Conservation (phyloP, 2,888 invertebrate species). For the Mylabris sibirica region DNA sequence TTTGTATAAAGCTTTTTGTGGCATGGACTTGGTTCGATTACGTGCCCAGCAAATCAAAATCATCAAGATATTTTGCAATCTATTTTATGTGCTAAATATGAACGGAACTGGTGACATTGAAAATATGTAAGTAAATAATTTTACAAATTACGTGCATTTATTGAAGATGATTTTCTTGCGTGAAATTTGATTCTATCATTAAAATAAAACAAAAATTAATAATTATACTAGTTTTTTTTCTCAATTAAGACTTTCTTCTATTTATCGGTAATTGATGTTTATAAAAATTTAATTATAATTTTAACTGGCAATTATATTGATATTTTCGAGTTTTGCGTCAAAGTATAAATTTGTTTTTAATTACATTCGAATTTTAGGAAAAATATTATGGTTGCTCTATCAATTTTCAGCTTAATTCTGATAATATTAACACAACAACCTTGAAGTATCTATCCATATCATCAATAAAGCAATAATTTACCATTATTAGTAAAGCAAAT, state of each 20-base stretch:
- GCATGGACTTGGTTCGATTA: constrained; percentile 10
- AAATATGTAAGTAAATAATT: background rate
- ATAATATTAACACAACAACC: background rate
- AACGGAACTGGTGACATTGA: constrained; percentile 14
- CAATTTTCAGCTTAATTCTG: background rate
- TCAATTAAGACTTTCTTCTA: constrained; percentile 1
- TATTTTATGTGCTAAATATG: background rate
- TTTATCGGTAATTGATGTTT: background rate
- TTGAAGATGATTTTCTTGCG: background rate
- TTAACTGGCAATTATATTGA: background rate
- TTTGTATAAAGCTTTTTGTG: constrained; percentile 3
- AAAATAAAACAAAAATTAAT: background rate
- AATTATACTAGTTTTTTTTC: background rate
- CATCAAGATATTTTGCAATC: constrained; percentile 2
- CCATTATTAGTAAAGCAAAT: background rate
- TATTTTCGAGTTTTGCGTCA: constrained; percentile 10
- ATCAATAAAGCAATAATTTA: background rate
- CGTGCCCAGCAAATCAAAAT: background rate
- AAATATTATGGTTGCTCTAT: background rate
- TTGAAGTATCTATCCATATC: background rate
- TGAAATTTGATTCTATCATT: background rate
- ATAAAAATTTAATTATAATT: background rate
- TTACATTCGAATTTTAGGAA: background rate
- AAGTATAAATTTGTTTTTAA: constrained; percentile 12
- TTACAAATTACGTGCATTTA: background rate